These are phyloP conservation scores for Aphelocoma californica DNA, from an alignment of 2,797 vertebrate species.

Conservation along the genomic window DNA sequence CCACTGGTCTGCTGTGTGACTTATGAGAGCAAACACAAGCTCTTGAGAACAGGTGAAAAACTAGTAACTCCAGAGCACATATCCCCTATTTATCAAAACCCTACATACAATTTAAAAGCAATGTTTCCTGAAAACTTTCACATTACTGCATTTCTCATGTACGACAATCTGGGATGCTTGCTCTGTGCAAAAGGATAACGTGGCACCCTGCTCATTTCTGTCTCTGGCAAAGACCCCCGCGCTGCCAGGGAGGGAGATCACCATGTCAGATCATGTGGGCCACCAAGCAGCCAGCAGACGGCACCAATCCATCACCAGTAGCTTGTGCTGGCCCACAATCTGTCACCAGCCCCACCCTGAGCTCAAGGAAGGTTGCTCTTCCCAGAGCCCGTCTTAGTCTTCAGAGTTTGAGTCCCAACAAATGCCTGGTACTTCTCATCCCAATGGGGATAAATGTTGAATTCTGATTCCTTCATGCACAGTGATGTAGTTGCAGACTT, in stretches of 20 bases:
- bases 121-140: not conserved
- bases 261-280: not conserved
- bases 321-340: not conserved
- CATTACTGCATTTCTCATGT: accelerated
- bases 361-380: not conserved
- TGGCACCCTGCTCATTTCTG: not conserved
- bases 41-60: not conserved
- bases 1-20: accelerated
- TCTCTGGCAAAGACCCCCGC: not conserved
- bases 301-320: not conserved
- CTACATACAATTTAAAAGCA: not conserved
- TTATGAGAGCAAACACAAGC: not conserved
- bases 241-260: not conserved
- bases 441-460: not conserved
- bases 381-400: not conserved
- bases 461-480: not conserved
- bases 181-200: accelerated
- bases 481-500: accelerated
- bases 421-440: not conserved
- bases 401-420: not conserved
- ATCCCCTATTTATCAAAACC: not conserved
- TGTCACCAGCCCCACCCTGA: not conserved
- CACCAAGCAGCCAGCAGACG: constrained; percentile 7
- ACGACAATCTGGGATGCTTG: not conserved
- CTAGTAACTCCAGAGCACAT: accelerated